Evolutionary conservation across 2,888 invertebrate species (phyloP), one percentile per base, ranked within the genome.

Genomic region (Gisinianus flammeolus): DNA sequence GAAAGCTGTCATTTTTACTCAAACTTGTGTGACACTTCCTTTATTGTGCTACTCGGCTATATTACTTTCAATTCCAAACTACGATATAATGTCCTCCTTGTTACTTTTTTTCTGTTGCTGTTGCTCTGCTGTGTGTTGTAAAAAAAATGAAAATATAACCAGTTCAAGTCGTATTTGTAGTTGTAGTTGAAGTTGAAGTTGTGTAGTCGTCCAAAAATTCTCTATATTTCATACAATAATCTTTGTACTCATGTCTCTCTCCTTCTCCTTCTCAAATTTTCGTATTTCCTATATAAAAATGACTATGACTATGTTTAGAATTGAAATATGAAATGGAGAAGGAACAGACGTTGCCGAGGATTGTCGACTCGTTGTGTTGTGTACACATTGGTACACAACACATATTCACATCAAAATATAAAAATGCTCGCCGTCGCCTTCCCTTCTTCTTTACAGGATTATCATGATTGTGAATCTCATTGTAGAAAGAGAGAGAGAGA

Each of bases 1-100:
- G 78, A 74, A 64, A 74, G 33, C 74, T 78, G 78, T 78, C 78
- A 73, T 74, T 78, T 78, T 62, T 68, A 56, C 54, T 67, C 67
- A 68, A 35, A 78, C 74, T 26, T 74, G 35, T 67, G 73, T 78
- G 68, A 66, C 30, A 6, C 66, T n/a, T 74, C 44, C 44, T 44
- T 19, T 6, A 16, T 44, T 44, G 12, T 67, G 10, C 35, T 22
- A 44, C 26, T 8, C 64, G 44, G 26, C 66, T 52, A 31, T 66
- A 66, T 67, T 66, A 30, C 74, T 74, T 30, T 52, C 28, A 12
- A 35, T 35, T 52, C 28, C 10, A 70, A 70, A 28, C 30, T 35
- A 68, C 35, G 68, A 33, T 44, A 12, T 44, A 12, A 35, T 44
- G 8, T 19, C 19, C 44, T 44, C 19, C 2, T 6, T 6, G 16